phyloP scores from a whole-genome alignment of 2,888 invertebrate species.

The Neuroscelio doddi region DNA sequence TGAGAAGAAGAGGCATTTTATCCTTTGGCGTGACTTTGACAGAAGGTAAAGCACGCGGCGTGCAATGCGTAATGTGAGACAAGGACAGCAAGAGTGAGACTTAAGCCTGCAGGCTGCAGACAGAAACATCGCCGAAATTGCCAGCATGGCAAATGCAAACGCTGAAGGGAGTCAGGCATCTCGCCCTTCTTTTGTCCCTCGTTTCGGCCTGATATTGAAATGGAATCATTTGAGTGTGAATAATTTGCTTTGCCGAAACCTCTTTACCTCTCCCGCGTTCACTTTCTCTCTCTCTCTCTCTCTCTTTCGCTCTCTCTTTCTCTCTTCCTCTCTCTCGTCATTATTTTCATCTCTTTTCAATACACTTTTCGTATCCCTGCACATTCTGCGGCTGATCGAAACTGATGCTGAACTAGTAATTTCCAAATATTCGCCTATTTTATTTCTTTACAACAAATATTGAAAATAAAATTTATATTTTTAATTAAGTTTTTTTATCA shows the following conservation, averaged over 20 bases:
- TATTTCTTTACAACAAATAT: too few species aligned
- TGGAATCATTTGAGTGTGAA: slow-evolving; percentile 82
- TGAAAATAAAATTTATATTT: too few species aligned
- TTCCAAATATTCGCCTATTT: neutral
- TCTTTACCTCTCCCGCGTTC: slow-evolving; percentile 52
- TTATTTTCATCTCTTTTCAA: slow-evolving; percentile 22
- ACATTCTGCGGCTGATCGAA: slow-evolving; percentile 12
- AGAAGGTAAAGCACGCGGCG: slow-evolving; percentile 37
- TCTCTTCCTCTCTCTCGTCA: slow-evolving; percentile 41
- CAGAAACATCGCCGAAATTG: slow-evolving; percentile 54
- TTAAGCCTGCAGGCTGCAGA: slow-evolving; percentile 64
- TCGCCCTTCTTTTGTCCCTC: slow-evolving; percentile 76
- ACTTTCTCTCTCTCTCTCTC: slow-evolving; percentile 44
- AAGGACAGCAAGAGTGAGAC: slow-evolving; percentile 46
- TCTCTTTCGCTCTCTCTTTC: slow-evolving; percentile 43
- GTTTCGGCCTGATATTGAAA: slow-evolving; percentile 76
- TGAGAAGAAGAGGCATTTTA: slow-evolving; percentile 33
- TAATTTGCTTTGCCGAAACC: slow-evolving; percentile 78
- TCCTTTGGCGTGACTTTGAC: slow-evolving; percentile 43
- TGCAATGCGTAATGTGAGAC: slow-evolving; percentile 35
- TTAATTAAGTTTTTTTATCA: too few species aligned
- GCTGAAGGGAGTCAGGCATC: slow-evolving; percentile 71
- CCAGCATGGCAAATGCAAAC: slow-evolving; percentile 61
- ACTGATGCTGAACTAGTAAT: neutral
- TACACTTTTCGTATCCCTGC: slow-evolving; percentile 19